Base-by-base conservation (phyloP, 2,888 invertebrate genomes). In the Mellilla xanthometata region DNA sequence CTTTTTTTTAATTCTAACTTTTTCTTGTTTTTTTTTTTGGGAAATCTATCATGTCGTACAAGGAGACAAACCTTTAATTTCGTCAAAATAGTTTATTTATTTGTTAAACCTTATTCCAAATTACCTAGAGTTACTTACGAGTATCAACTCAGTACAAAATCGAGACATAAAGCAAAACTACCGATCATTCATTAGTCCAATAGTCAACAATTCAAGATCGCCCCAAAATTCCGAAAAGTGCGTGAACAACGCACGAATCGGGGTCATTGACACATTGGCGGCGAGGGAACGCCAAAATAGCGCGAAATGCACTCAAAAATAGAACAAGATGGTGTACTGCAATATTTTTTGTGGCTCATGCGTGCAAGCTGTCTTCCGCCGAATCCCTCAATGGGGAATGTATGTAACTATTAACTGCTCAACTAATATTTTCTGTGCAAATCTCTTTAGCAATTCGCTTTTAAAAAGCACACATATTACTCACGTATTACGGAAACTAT, bases 231-330 rank as follows among this genome's bases (percentile, higher is more conserved):
- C 76, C 82, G 72, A 86, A 87, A 88, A 86, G 74, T 84, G 81
- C 82, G 88, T 88, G 79, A 88, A 89, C 84, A 87, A 86, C 85
- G 83, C 65, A 70, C 65, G 76, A 81, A 86, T 78, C 85, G 82
- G 75, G 89, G 88, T 89, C 89, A 88, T 85, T 88, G 89, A 88
- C 89, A 85, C 75, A 76, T 68, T 76, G 76, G 71, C 65, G 71
- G 77, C 72, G 79, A 87, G 88, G 88, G 88, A 88, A 89, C 89
- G 88, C 86, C 86, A 89, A 89, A 88, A 89, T 89, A 89, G 87
- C 89, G 88, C 88, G 76, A 89, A 89, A 89, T 89, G 85, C 86
- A 88, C 80, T 84, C 80, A 85, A 85, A 89, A 89, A 89, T 89
- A 89, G 88, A 88, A 62, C 81, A 83, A 77, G 77, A 76, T 81